Evolutionary conservation across 2,888 invertebrate species (phyloP), one percentile per base, ranked within the genome.

Genomic region (Oscheius sp.): DNA sequence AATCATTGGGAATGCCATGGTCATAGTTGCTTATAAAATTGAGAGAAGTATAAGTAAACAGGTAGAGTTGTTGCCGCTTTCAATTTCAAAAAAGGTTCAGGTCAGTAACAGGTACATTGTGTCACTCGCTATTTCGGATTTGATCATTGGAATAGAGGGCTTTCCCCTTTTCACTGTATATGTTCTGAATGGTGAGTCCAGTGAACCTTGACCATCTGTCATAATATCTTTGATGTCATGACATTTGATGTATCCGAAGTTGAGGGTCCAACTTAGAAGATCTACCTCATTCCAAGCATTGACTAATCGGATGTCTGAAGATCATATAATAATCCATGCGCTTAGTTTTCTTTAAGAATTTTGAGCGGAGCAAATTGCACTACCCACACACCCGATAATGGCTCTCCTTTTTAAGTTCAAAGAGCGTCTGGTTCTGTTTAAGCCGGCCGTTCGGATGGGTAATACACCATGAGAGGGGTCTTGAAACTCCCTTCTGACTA

Each of bases 161-260:
- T 87, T 88, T 71, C 88, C 88, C 16, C 76, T 88, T 27, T 86
- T 88, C 75, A 88, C 88, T 1, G 83, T 87, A 21, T 88, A 88
- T 73, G 86, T 88, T 5, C 74, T 87, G 25, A 86, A 87, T 63
- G 88, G 86, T 86, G 35, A 45, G 79, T 61, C 13, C 18, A 12
- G 16, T 49, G 35, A 9, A 35, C 35, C 35, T 35, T 35, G 35
- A 35, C 35, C 35, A 35, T 35, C 35, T 35, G 35, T 9, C 35
- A 35, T 35, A 35, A 35, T 35, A 35, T 35, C 35, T 35, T 35
- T 35, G 35, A 35, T 35, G 35, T 35, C 35, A 35, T 35, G 35
- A 35, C 35, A 35, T 35, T 35, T 35, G 35, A 35, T 35, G 35
- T 6, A 35, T 35, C 9, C 9, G 35, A 9, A 35, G 35, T 9